Evolutionary conservation across 2,888 invertebrate species (phyloP), one percentile per base, ranked within the genome.

Genomic region (Pollenia griseotomentosa): DNA sequence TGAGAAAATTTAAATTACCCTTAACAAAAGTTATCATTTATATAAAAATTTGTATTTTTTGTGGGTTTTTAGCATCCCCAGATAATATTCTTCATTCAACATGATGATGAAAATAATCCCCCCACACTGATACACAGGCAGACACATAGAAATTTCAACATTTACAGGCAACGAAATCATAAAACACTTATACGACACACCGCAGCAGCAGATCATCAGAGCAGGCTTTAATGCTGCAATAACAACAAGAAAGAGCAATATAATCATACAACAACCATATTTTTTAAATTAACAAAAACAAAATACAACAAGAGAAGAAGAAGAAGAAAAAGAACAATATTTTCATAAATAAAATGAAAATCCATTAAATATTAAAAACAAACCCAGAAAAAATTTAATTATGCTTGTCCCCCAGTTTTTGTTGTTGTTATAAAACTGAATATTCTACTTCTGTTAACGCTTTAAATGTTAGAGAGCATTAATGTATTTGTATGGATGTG

Each of bases 261-360:
- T 71, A 53, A 71, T 71, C 55, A 23, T 33, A 68, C 19, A 44
- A 42, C 48, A 65, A 57, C 23, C 23, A 70, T 66, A 57, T 57
- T 74, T 81, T 44, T 57, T 42, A 57, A 73, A 74, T 63, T 55
- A 65, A 81, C 61, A 55, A 53, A 70, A 77, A 83, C 44, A 83
- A 63, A 77, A 57, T 4, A 14, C 16, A 53, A 59, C 9, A 53
- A 61, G 19, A 65, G 48, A 40, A 61, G 7, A 2, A 55, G 33
- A 61, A 71, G 16, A 19, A 19, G 19, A 66, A 81, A 85, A 83
- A 79, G 79, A 83, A 86, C 83, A 83, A 86, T 86, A 83, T 86
- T 86, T 86, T 86, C 83, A 79, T 86, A 86, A 86, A 86, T 86
- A 83, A 86, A 86, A 86, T 83, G 86, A 86, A 83, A 86, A 86